These are phyloP conservation scores for Typhlichthys eigenmanni DNA, from an alignment of 2,797 vertebrate genomes.

Conservation along the genomic window DNA sequence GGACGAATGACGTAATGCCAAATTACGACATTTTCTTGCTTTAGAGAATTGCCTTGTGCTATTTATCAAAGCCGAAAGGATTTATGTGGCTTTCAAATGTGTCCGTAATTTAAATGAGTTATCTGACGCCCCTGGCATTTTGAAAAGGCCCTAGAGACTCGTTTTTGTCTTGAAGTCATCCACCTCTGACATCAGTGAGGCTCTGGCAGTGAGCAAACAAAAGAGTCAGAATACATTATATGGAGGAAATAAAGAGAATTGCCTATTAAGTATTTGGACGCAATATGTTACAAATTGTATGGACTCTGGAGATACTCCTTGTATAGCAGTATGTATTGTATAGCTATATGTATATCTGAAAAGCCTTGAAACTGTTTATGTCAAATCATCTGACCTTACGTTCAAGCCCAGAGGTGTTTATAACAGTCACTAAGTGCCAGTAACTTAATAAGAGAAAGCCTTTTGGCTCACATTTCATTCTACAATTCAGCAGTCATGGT, in stretches of 20 bases:
- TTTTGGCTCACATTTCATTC: slow-evolving; percentile 25
- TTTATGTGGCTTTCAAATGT: slow-evolving; percentile 49
- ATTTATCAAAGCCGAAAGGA: slow-evolving; percentile 36
- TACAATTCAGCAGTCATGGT: slow-evolving; percentile 17
- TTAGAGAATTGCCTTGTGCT: slow-evolving; percentile 25
- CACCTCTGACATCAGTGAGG: slow-evolving; percentile 54
- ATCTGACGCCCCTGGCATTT: slow-evolving; percentile 41
- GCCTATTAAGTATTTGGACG: too few species aligned
- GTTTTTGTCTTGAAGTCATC: slow-evolving; percentile 59
- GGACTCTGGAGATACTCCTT: too few species aligned
- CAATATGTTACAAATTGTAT: too few species aligned
- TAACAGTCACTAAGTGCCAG: too few species aligned
- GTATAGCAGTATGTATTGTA: too few species aligned
- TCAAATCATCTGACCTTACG: too few species aligned
- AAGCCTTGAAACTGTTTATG: too few species aligned
- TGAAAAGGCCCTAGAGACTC: slow-evolving; percentile 36
- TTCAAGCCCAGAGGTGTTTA: too few species aligned
- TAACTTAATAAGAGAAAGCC: too few species aligned
- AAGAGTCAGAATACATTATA: slow-evolving; percentile 21
- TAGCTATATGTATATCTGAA: too few species aligned
- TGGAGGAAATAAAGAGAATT: slow-evolving; percentile 13
- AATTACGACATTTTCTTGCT: slow-evolving; percentile 57
- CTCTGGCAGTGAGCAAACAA: slow-evolving; percentile 33
- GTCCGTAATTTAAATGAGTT: slow-evolving; percentile 62
- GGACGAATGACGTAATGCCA: slow-evolving; percentile 63